These are phyloP conservation scores for Hassar affinis DNA, from an alignment of 2,113 vertebrate genomes.

Conservation along the genomic window DNA sequence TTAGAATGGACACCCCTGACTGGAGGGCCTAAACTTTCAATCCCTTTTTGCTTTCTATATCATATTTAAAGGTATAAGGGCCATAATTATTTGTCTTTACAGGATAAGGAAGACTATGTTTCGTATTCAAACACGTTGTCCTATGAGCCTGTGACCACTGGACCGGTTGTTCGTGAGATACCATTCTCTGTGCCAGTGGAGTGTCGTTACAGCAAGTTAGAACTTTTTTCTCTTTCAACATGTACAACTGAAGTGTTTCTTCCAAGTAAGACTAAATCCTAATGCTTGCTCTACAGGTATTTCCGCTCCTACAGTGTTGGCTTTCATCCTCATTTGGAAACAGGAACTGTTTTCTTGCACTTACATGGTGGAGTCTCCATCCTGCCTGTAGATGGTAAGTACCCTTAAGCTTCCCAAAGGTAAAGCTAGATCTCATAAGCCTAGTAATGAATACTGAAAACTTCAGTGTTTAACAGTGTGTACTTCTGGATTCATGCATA, in stretches of 20 bases:
- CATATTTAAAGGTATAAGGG: neutral
- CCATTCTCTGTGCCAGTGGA: slow-evolving; percentile 57
- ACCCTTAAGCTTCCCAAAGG: neutral
- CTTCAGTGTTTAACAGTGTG: neutral
- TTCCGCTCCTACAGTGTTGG: slow-evolving; percentile 60
- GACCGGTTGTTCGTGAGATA: slow-evolving; percentile 57
- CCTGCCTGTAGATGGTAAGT: slow-evolving; percentile 62
- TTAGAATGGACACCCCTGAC: too few relatives aligned
- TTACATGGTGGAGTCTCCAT: slow-evolving; percentile 45
- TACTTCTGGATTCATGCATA: neutral
- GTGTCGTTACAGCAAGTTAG: slow-evolving; percentile 64
- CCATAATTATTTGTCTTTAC: neutral
- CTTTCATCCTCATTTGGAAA: slow-evolving; percentile 46
- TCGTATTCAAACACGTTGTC: slow-evolving; percentile 39
- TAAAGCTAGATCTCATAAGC: neutral
- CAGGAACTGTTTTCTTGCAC: slow-evolving; percentile 42
- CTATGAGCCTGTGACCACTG: slow-evolving; percentile 44
- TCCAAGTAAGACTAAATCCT: neutral
- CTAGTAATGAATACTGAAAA: neutral
- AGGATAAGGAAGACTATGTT: slow-evolving; percentile 52
- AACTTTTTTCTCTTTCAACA: neutral
- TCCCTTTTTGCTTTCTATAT: too few relatives aligned
- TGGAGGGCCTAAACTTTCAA: too few relatives aligned
- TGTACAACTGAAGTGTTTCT: neutral
- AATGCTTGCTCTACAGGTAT: slow-evolving; percentile 47